Evolutionary conservation across 1,140 invertebrate species (phyloP).

Genomic region (Mylabris phalerata): DNA sequence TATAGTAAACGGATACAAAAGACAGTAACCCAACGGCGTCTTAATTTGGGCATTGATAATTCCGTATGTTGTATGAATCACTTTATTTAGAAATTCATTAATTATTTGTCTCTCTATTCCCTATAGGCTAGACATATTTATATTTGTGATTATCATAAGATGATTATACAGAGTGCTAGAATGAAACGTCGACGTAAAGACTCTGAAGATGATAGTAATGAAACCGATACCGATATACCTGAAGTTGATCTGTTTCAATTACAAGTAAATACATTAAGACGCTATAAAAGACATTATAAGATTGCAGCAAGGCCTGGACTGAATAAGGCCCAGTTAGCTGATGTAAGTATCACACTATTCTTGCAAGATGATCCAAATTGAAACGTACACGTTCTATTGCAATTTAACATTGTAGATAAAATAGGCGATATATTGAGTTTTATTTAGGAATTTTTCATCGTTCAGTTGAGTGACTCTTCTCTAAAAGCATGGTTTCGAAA

Average conservation of each 20-base stretch:
- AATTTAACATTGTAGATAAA: no score
- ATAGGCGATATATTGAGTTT: no score
- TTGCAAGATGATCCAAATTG: no score
- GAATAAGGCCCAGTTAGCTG: conserved; percentile 91
- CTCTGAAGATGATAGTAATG: conserved; percentile 87
- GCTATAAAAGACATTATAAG: conserved; percentile 93
- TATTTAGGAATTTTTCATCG: no score
- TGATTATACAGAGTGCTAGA: conserved; percentile 87
- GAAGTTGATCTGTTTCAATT: conserved; percentile 90
- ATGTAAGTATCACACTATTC: conserved; percentile 61
- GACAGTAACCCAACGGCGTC: conserved; percentile 84
- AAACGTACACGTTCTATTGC: no score
- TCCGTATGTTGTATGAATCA: conserved; percentile 50
- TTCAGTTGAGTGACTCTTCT: no score
- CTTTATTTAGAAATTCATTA: not conserved
- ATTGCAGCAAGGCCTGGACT: conserved; percentile 81
- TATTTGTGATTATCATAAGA: conserved; percentile 95
- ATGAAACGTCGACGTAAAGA: conserved; percentile 80
- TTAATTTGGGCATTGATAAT: conserved; percentile 82
- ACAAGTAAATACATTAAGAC: conserved; percentile 84
- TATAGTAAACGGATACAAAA: conserved; percentile 96
- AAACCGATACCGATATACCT: conserved; percentile 78
- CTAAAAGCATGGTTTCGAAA: no score
- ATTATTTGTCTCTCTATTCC: no score
- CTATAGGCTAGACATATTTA: conserved; percentile 84